phyloP scores from a whole-genome alignment of 2,113 vertebrate species.

The Crypturellus undulatus region DNA sequence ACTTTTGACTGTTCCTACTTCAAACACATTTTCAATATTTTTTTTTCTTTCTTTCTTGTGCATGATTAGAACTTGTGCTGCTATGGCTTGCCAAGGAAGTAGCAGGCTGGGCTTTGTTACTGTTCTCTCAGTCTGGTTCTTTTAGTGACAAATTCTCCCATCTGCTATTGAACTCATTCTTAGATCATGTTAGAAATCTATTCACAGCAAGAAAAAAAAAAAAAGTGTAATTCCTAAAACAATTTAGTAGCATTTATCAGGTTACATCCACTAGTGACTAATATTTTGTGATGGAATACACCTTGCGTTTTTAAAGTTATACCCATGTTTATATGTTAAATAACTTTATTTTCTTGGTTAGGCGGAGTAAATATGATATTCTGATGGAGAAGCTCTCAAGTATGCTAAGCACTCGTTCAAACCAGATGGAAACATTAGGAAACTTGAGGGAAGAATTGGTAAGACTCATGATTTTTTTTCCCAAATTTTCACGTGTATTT shows the following conservation, averaged over 20 bases:
- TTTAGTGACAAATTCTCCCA: neutral
- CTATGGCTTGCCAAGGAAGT: neutral
- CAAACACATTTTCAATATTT: neutral
- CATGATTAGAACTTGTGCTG: neutral
- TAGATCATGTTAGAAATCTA: neutral
- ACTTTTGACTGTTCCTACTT: neutral
- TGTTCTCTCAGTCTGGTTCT: neutral
- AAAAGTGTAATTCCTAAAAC: neutral
- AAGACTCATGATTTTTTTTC: constrained; percentile 49
- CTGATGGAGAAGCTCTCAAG: constrained; percentile 90
- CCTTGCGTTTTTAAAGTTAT: neutral
- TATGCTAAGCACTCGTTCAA: constrained; percentile 79
- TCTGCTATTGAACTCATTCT: neutral
- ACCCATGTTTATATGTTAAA: neutral
- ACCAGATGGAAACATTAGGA: constrained; percentile 80
- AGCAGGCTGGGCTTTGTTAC: constrained; percentile 1
- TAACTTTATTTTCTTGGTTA: constrained; percentile 58
- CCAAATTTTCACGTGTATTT: neutral
- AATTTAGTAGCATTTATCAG: neutral
- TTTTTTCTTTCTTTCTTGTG: neutral
- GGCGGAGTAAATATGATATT: constrained; percentile 92
- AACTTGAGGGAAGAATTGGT: constrained; percentile 88
- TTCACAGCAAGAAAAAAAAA: neutral
- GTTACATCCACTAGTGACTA: neutral
- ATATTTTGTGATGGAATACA: neutral